Percentiles rank a stretch among this genome's conserved stretches.
These are phyloP conservation scores for Lepidochitona cinerea DNA, from an alignment of 2,888 invertebrate genomes.

Conservation along the genomic window DNA sequence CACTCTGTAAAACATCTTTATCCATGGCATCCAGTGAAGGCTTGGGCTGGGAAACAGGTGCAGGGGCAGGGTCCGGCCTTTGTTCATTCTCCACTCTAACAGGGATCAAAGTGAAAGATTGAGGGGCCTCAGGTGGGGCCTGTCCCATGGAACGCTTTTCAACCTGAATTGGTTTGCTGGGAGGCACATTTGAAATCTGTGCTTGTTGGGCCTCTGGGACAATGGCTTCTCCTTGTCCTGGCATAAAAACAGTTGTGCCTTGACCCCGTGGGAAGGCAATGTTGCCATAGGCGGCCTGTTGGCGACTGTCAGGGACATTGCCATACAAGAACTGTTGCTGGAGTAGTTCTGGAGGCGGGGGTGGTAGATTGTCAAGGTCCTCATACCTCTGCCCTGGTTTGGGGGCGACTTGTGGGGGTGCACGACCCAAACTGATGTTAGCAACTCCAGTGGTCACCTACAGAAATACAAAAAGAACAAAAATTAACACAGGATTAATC, in stretches of 20 bases:
- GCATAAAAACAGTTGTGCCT: slow-evolving; percentile 42
- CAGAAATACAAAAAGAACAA: not conserved
- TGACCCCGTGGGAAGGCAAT: slow-evolving; percentile 43
- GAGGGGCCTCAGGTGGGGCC: slow-evolving; percentile 56
- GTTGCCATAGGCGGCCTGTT: slow-evolving; percentile 47
- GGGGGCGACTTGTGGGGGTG: slow-evolving; percentile 1
- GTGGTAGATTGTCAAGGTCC: slow-evolving; percentile 44
- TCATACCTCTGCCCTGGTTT: slow-evolving; percentile 28
- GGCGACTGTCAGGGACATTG: slow-evolving; percentile 52
- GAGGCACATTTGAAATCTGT: slow-evolving; percentile 43
- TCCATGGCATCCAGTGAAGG: slow-evolving; percentile 66
- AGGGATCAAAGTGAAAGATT: slow-evolving; percentile 59
- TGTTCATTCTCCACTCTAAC: slow-evolving; percentile 51
- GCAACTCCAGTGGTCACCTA: slow-evolving; percentile 49
- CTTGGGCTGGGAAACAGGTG: slow-evolving; percentile 56
- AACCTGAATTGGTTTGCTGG: slow-evolving; percentile 40
- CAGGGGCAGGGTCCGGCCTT: slow-evolving; percentile 57
- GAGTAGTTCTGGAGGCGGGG: slow-evolving; percentile 58
- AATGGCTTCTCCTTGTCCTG: slow-evolving; percentile 50
- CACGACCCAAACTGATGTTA: slow-evolving; percentile 36
- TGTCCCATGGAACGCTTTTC: slow-evolving; percentile 49
- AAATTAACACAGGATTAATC: no score
- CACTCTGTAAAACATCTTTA: slow-evolving; percentile 63
- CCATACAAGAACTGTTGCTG: slow-evolving; percentile 64
- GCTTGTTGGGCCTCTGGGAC: slow-evolving; percentile 49